These are phyloP conservation scores for Cacoxenus indagator DNA, from an alignment of 2,888 invertebrate genomes.

Conservation along the genomic window DNA sequence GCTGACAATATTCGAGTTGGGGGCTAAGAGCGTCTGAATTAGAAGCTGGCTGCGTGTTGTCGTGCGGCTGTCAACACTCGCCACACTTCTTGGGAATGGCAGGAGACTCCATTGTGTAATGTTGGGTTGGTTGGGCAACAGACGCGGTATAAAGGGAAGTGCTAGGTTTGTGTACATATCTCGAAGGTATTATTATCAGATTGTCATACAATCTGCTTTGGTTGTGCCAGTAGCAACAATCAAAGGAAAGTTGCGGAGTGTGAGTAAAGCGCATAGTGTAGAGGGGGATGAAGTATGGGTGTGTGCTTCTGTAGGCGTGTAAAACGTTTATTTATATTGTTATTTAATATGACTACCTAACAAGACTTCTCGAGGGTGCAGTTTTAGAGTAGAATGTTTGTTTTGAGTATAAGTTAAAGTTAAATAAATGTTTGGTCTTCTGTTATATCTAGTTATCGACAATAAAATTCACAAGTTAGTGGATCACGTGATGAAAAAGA, in stretches of 20 bases:
- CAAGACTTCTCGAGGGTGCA: neutral
- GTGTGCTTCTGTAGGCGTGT: neutral
- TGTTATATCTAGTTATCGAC: too few relatives aligned
- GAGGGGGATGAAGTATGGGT: neutral
- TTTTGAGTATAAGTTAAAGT: neutral
- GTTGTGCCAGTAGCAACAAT: neutral
- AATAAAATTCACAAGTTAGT: too few relatives aligned
- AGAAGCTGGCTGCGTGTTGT: neutral
- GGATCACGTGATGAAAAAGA: too few relatives aligned
- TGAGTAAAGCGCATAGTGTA: too few relatives aligned
- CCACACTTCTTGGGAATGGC: neutral
- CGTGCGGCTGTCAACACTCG: conserved; percentile 12
- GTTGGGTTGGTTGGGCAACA: neutral
- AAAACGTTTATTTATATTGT: neutral
- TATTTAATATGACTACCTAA: neutral
- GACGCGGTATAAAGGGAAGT: conserved; percentile 65
- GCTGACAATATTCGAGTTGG: conserved; percentile 4
- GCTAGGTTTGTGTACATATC: conserved; percentile 42
- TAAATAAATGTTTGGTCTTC: neutral
- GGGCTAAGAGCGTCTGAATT: neutral
- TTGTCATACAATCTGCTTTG: conserved; percentile 52
- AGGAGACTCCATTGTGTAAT: conserved; percentile 1
- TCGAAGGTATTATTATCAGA: conserved; percentile 62
- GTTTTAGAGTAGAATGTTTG: neutral
- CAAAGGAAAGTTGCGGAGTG: neutral